Percentiles rank a stretch among this genome's conserved stretches.
These are phyloP conservation scores for Hydrocynus forskahlii DNA, from an alignment of 2,797 vertebrate genomes.

Conservation along the genomic window DNA sequence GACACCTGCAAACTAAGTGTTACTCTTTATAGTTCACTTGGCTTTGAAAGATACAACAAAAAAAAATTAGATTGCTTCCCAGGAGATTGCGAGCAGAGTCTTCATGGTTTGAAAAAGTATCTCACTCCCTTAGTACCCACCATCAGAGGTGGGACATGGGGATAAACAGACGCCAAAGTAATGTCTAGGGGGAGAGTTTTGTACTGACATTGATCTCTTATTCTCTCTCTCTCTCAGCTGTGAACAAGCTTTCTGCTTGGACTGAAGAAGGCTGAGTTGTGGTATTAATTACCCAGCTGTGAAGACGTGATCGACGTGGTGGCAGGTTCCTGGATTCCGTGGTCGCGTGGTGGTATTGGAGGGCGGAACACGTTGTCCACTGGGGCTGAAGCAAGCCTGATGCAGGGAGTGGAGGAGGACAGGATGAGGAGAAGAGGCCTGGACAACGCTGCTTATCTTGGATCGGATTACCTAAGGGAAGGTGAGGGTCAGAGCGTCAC, in stretches of 20 bases:
- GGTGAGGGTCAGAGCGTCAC: slow-evolving; percentile 63
- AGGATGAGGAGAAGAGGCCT: slow-evolving; percentile 22
- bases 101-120: slow-evolving; percentile 60
- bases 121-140: slow-evolving; percentile 56
- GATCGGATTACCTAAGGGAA: slow-evolving; percentile 61
- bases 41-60: slow-evolving; percentile 49
- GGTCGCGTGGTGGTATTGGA: slow-evolving; percentile 45
- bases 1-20: slow-evolving; percentile 63
- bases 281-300: slow-evolving; percentile 77
- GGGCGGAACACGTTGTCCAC: slow-evolving; percentile 39
- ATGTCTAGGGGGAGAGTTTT: neutral
- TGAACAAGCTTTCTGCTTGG: neutral
- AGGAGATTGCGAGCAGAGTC: slow-evolving; percentile 53
- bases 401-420: slow-evolving; percentile 47
- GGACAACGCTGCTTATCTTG: slow-evolving; percentile 55
- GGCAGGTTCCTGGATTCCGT: slow-evolving; percentile 71
- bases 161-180: slow-evolving; percentile 41
- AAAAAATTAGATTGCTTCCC: slow-evolving; percentile 59
- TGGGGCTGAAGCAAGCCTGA: slow-evolving; percentile 7
- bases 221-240: slow-evolving; percentile 22
- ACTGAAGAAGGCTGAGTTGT: neutral
- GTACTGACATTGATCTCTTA: neutral
- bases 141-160: slow-evolving; percentile 51
- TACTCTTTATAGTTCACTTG: slow-evolving; percentile 54
- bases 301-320: slow-evolving; percentile 81